A percentile compares a stretch with the other conserved stretches of the same genome.
phyloP scores from a whole-genome alignment of 2,797 vertebrate genomes.

The Myiotriccus ornatus region DNA sequence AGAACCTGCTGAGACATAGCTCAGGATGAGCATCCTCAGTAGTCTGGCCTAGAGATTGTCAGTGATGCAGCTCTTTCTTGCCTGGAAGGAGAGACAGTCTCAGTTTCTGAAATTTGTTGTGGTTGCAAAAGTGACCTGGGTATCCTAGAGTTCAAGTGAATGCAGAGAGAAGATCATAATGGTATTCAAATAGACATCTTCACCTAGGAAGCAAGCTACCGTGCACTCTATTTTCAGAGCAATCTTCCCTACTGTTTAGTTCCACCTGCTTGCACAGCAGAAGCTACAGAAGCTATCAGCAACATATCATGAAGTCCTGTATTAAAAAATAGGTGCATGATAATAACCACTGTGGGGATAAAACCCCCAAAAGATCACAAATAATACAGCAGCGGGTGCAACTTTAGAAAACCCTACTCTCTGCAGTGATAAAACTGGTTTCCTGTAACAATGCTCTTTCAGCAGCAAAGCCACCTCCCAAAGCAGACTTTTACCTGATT shows the following conservation, averaged over 20 bases:
- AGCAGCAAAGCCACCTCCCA: neutral
- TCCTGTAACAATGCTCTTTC: neutral
- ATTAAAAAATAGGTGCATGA: neutral
- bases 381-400: neutral
- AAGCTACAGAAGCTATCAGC: neutral
- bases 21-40: neutral
- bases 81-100: neutral
- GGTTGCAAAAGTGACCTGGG: neutral
- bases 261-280: neutral
- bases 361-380: neutral
- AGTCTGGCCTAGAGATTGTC: neutral
- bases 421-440: neutral
- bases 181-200: neutral
- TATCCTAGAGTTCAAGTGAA: neutral
- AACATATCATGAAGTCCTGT: neutral
- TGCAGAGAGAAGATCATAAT: neutral
- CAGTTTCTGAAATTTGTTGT: neutral
- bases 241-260: neutral
- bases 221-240: neutral
- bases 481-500: neutral
- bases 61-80: accelerated
- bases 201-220: neutral
- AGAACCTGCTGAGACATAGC: neutral
- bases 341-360: accelerated
- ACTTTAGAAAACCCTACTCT: neutral